Evolutionary conservation across 2,888 invertebrate species (phyloP), one percentile per base, ranked within the genome.

Genomic region (Agrypnus murinus): DNA sequence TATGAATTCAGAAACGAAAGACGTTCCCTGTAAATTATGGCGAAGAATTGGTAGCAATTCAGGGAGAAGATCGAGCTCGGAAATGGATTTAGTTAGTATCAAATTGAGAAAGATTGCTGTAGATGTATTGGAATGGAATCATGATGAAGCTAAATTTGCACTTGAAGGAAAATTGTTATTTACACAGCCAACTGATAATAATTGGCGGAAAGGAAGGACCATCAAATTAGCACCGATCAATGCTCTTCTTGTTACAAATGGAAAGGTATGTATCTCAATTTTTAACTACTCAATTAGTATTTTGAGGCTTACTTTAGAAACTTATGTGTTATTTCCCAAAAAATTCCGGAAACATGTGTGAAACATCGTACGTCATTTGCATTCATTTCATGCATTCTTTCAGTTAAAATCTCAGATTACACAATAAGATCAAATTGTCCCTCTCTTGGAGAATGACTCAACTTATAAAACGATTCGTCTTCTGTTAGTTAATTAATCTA

Each of bases 81-180:
- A 96, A 82, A 91, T 94, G 80, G 96, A 96, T 84, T 92, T 95
- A 85, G 94, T 95, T 75, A 95, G 95, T 84, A 95, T 96, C 77
- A 93, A 95, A 85, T 87, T 96, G 73, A 89, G 96, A 83, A 96
- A 96, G 91, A 94, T 97, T 90, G 97, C 97, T 63, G 93, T 97
- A 74, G 97, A 98, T 84, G 92, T 96, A 4, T 86, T 98, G 76
- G 96, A 96, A 81, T 98, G 98, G 98, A 94, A 94, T 86, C 95
- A 95, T 82, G 96, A 96, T 80, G 96, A 97, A 84, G 94, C 95
- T 53, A 92, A 93, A 84, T 96, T 97, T 84, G 93, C 95, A 75
- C 90, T 96, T 86, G 96, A 97, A 86, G 97, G 97, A 69, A 92
- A 93, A 84, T 87, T 97, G 79, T 87, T 95, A 78, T 95, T 93